Evolutionary conservation across 2,888 invertebrate genomes (phyloP).

Genomic region (Eristalinus sepulchralis): DNA sequence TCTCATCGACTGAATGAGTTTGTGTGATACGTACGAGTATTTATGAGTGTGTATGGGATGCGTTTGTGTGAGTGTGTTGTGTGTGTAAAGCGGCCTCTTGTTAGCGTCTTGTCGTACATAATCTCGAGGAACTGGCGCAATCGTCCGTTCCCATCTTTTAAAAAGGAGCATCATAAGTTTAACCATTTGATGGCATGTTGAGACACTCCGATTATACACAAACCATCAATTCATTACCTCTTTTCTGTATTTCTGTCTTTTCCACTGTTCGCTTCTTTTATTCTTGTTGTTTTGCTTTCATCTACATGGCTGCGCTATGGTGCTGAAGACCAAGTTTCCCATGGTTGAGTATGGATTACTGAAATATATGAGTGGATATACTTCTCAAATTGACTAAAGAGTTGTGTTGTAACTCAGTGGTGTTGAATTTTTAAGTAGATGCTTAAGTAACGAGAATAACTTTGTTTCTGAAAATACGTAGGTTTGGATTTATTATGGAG

Average conservation of each 20-base stretch:
- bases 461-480: no score
- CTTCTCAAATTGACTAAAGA: constrained; percentile 33
- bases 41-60: not conserved
- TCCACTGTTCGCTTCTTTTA: constrained; percentile 50
- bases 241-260: constrained; percentile 65
- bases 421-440: no score
- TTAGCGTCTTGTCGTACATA: constrained; percentile 72
- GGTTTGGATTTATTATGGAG: no score
- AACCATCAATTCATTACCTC: constrained; percentile 71
- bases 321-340: constrained; percentile 63
- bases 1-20: not conserved
- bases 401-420: no score
- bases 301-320: constrained; percentile 31
- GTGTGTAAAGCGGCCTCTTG: constrained; percentile 62
- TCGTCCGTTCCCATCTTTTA: constrained; percentile 68
- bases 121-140: constrained; percentile 68
- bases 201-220: constrained; percentile 71
- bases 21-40: not conserved
- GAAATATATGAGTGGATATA: constrained; percentile 24
- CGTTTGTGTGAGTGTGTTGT: constrained; percentile 28
- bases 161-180: constrained; percentile 72
- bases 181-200: constrained; percentile 72
- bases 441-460: no score
- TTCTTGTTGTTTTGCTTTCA: constrained; percentile 59
- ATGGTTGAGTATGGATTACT: constrained; percentile 56